Base-by-base conservation (phyloP, 2,797 vertebrate species). In the Melanotaenia pygmaea region DNA sequence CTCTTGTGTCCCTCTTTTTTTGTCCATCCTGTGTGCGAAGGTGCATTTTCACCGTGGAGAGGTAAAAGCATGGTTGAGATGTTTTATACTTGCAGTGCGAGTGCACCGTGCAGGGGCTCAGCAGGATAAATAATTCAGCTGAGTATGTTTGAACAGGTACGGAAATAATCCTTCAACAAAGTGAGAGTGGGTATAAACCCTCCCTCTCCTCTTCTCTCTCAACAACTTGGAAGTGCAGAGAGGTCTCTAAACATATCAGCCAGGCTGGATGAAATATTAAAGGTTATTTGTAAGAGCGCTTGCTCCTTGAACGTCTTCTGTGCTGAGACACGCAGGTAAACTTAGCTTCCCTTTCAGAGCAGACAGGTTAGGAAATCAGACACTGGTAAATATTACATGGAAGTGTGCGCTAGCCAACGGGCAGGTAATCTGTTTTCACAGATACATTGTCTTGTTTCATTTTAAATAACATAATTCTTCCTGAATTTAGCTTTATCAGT, bases 61-160 rank as follows among this genome's bases (percentile, higher is more conserved):
- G 92, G 93, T 94, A 94, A 94, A 92, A 95, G 93, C 93, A 64
- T 83, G 74, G 65, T 43, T 75, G 74, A 85, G 86, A 80, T 80
- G 86, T 86, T 89, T 82, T 74, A 80, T 83, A 75, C 72, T 76
- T 1, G 59, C 78, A 8, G 79, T 59, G 65, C 80, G 24, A 82
- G 80, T 82, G 84, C 84, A 58, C 73, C 35, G 81, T 47, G 77
- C 70, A 45, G 59, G 57, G 74, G 59, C 77, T 84, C 88, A 40
- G 79, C 65, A 4, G 77, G 92, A 95, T 98, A 91, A 97, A 97
- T 98, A 96, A 97, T 97, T 97, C 92, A 98, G 74, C 63, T 66
- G 82, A 88, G 90, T 94, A 91, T 95, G 94, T 96, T 96, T 96
- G 95, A 95, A 95, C 96, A 98, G 97, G 97, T 98, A 97, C 96